phyloP scores from a whole-genome alignment of 2,797 vertebrate genomes.

The Halcyon badia region DNA sequence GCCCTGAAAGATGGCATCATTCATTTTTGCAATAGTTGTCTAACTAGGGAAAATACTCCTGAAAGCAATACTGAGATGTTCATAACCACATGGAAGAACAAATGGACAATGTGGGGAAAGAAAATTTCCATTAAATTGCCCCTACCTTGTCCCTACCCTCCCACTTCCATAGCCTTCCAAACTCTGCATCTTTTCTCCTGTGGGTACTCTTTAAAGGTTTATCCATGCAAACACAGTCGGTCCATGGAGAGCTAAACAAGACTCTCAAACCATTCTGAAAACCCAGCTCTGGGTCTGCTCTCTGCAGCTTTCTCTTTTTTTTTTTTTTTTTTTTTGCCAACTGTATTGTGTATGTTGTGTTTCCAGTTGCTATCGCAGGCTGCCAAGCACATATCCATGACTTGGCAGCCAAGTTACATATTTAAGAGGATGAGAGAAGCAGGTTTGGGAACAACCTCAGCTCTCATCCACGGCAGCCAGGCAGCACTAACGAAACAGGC shows the following conservation, averaged over 20 bases:
- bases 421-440: slow-evolving; percentile 61
- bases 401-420: slow-evolving; percentile 69
- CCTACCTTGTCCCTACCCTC: not conserved
- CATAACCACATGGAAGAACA: not conserved
- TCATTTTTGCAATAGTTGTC: not conserved
- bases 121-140: not conserved
- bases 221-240: not conserved
- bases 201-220: not conserved
- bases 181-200: not conserved
- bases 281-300: not conserved
- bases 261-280: not conserved
- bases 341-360: slow-evolving; percentile 44
- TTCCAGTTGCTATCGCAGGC: slow-evolving; percentile 55
- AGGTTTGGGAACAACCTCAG: slow-evolving; percentile 26
- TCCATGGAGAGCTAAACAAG: not conserved
- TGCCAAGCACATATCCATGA: slow-evolving; percentile 55
- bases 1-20: not conserved
- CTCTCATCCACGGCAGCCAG: not conserved
- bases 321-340: not conserved
- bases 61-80: not conserved
- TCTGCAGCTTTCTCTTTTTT: not conserved
- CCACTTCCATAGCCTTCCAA: not conserved
- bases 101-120: not conserved
- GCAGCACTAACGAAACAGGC: slow-evolving; percentile 8
- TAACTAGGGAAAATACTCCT: not conserved